Evolutionary conservation across 2,113 vertebrate genomes (phyloP).

Genomic region (Macaca nemestrina): DNA sequence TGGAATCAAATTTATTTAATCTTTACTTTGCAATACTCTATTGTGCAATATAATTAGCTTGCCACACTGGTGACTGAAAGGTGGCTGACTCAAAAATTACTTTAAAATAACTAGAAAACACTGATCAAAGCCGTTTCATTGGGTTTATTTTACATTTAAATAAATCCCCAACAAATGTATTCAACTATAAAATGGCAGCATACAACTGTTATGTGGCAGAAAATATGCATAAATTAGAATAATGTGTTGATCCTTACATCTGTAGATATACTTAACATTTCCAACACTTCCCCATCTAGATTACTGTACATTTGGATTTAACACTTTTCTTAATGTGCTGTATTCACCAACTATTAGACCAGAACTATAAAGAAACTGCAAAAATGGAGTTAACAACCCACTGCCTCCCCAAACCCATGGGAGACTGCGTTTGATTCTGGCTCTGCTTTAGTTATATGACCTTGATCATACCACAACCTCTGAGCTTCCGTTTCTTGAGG

Average conservation of each 20-base stretch:
- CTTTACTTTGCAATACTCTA: constrained; percentile 54
- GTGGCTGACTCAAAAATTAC: constrained; percentile 61
- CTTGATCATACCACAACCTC: not conserved
- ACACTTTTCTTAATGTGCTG: constrained; percentile 56
- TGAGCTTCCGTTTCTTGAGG: constrained; percentile 51
- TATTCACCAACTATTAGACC: constrained; percentile 45
- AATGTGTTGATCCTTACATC: constrained; percentile 52
- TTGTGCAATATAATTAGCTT: constrained; percentile 62
- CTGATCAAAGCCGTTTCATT: constrained; percentile 63
- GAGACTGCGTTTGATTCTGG: constrained; percentile 46
- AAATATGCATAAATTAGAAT: constrained; percentile 68
- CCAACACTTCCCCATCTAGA: constrained; percentile 48
- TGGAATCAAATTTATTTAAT: constrained; percentile 59
- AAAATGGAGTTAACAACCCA: not conserved
- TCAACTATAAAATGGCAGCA: constrained; percentile 74
- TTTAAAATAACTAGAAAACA: constrained; percentile 73
- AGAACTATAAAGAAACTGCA: constrained; percentile 55
- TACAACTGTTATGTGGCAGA: constrained; percentile 68
- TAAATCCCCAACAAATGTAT: constrained; percentile 60
- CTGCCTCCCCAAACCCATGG: not conserved
- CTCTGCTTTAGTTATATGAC: constrained; percentile 51
- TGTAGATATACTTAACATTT: constrained; percentile 47
- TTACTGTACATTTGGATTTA: constrained; percentile 63
- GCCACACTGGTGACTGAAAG: constrained; percentile 66
- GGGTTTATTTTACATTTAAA: constrained; percentile 62